Conservation (phyloP, 2,888 invertebrate species). For the Drosophila phalerata region DNA sequence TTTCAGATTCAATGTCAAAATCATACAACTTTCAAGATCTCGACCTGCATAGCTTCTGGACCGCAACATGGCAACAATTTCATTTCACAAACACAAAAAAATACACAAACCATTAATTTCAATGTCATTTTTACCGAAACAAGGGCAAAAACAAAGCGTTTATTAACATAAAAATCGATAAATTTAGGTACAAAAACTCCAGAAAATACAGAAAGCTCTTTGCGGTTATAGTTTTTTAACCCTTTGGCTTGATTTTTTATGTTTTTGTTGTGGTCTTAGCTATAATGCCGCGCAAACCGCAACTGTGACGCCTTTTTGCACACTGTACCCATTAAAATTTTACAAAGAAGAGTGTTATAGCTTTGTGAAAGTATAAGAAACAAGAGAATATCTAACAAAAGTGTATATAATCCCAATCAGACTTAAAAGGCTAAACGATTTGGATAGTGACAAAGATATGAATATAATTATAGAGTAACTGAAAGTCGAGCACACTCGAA, state of each 20-base stretch:
- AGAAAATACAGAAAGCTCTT: conserved; percentile 53
- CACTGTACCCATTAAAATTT: neutral
- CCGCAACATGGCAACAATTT: conserved; percentile 34
- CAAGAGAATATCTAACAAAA: neutral
- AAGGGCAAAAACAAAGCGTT: conserved; percentile 33
- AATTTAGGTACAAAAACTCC: conserved; percentile 36
- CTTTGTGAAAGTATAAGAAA: neutral
- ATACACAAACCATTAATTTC: conserved; percentile 43
- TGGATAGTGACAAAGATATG: neutral
- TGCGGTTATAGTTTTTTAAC: conserved; percentile 63
- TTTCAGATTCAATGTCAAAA: conserved; percentile 39
- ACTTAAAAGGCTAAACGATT: neutral
- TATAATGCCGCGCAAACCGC: conserved; percentile 59
- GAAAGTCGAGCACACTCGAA: neutral
- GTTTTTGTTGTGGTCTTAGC: conserved; percentile 24
- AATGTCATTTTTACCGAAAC: conserved; percentile 64
- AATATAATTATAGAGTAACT: neutral
- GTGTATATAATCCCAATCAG: neutral
- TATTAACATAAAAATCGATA: conserved; percentile 33
- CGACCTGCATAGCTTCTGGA: conserved; percentile 35
- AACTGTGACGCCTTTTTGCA: conserved; percentile 51
- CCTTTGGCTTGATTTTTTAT: conserved; percentile 4
- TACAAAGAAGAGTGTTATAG: neutral
- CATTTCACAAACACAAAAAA: neutral
- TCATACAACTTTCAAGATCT: conserved; percentile 18